phyloP scores from a whole-genome alignment of 2,888 invertebrate genomes.

The Philhelius pedissequus region DNA sequence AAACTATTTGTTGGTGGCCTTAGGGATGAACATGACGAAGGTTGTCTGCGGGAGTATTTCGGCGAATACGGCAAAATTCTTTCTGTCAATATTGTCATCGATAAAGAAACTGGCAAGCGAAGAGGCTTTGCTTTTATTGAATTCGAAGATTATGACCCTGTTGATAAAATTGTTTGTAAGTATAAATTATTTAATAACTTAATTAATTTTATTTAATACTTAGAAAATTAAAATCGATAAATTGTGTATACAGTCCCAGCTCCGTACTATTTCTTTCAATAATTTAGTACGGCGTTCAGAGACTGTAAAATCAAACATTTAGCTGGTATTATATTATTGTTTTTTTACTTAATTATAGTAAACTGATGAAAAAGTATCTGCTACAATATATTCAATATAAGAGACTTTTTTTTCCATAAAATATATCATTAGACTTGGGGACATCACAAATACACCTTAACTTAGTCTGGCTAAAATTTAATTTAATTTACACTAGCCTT shows the following conservation, averaged over 20 bases:
- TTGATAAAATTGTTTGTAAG: slow-evolving; percentile 96
- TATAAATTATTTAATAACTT: slow-evolving; percentile 72
- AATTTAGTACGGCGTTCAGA: slow-evolving; percentile 70
- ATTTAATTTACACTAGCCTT: too few species aligned
- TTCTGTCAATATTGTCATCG: slow-evolving; percentile 93
- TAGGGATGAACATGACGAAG: slow-evolving; percentile 94
- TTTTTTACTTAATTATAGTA: slow-evolving; percentile 43
- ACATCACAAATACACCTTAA: too few species aligned
- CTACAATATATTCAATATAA: slow-evolving; percentile 57
- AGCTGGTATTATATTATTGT: slow-evolving; percentile 66
- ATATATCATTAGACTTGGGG: too few species aligned
- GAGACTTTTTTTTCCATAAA: too few species aligned
- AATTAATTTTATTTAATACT: too few species aligned
- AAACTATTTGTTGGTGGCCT: slow-evolving; percentile 97
- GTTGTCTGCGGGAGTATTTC: slow-evolving; percentile 91
- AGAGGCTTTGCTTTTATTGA: slow-evolving; percentile 97
- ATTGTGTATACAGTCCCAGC: slow-evolving; percentile 68
- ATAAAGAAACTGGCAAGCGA: slow-evolving; percentile 95
- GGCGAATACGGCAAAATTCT: slow-evolving; percentile 89
- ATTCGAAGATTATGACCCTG: slow-evolving; percentile 97
- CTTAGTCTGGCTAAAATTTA: too few species aligned
- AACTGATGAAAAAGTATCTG: slow-evolving; percentile 64
- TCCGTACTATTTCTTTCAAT: slow-evolving; percentile 69
- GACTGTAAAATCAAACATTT: slow-evolving; percentile 70
- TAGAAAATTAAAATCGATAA: too few species aligned